A percentile compares a stretch with the other conserved stretches of the same genome.
Conservation (phyloP, 2,888 invertebrate species). For the Eledone cirrhosa region DNA sequence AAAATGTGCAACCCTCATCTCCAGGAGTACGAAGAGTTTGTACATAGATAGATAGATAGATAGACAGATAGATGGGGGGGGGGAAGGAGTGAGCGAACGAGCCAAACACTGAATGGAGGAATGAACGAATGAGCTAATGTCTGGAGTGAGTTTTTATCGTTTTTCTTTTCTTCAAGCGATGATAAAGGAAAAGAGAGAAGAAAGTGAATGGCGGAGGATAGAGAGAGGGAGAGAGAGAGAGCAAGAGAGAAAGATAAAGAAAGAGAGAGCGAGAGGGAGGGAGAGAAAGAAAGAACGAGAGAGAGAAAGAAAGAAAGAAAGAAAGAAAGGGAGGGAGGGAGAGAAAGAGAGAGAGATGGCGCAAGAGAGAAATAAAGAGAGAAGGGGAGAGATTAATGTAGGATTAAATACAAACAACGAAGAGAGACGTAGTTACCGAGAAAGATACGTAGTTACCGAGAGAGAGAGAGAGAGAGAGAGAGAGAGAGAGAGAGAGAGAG, state of each 20-base stretch:
- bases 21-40: no score
- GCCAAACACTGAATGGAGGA: no score
- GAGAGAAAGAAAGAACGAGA: not conserved
- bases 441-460: not conserved
- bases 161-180: not conserved
- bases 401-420: no score
- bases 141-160: not conserved
- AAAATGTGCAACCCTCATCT: no score
- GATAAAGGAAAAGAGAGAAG: not conserved
- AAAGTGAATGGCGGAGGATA: slow-evolving; percentile 1
- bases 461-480: slow-evolving; percentile 3
- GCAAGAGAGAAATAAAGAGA: slow-evolving; percentile 24
- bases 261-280: slow-evolving; percentile 1
- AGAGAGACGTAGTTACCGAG: no score
- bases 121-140: no score
- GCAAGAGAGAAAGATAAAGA: not conserved
- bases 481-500: not conserved
- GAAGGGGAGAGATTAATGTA: not conserved
- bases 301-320: not conserved
- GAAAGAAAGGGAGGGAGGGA: slow-evolving; percentile 6
- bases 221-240: slow-evolving; percentile 16
- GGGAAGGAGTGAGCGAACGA: no score
- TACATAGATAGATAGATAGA: no score
- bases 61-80: no score
- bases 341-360: slow-evolving; percentile 19